Conservation (phyloP, 2,113 vertebrate genomes). For the Caranx ignobilis region DNA sequence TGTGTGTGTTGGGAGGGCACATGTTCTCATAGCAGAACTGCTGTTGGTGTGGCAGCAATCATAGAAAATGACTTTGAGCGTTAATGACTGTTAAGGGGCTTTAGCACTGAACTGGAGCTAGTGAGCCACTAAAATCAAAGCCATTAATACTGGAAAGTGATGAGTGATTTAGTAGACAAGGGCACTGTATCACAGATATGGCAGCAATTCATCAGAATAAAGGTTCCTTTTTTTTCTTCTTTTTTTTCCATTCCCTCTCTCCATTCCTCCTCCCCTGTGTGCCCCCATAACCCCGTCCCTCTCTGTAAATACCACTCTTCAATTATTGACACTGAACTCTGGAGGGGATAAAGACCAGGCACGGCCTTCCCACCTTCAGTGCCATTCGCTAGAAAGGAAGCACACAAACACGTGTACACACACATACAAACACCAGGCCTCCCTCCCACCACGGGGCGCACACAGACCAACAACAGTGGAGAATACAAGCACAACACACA, state of each 20-base stretch:
- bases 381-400: constrained; percentile 65
- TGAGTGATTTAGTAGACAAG: constrained; percentile 65
- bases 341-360: constrained; percentile 70
- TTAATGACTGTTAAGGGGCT: constrained; percentile 65
- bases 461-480: constrained; percentile 34
- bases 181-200: constrained; percentile 41
- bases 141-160: constrained; percentile 66
- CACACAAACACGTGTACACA: constrained; percentile 36
- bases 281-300: constrained; percentile 47
- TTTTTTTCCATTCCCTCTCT: not conserved
- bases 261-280: constrained; percentile 15
- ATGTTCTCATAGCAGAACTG: constrained; percentile 35
- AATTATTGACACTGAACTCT: constrained; percentile 78
- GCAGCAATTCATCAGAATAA: constrained; percentile 59
- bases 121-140: constrained; percentile 62
- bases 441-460: constrained; percentile 17
- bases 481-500: constrained; percentile 6
- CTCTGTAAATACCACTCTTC: constrained; percentile 76
- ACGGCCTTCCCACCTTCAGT: constrained; percentile 62
- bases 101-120: constrained; percentile 62
- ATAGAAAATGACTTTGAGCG: constrained; percentile 60
- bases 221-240: constrained; percentile 15
- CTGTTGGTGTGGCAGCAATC: constrained; percentile 64
- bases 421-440: constrained; percentile 37
- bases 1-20: too few relatives aligned